Evolutionary conservation across 2,113 vertebrate genomes (phyloP).

Genomic region (Syngnathus scovelli): DNA sequence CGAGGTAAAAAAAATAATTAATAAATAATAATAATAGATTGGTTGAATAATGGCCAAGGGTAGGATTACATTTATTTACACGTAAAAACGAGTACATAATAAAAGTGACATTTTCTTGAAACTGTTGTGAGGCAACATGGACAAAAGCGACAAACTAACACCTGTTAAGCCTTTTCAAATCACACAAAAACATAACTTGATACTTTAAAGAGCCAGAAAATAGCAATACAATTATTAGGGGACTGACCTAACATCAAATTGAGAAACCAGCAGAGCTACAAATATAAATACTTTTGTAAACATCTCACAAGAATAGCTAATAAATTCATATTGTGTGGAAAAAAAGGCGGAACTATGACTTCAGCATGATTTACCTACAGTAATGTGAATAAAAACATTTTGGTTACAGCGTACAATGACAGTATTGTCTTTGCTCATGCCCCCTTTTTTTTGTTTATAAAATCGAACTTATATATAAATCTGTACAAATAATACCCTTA

Average conservation of each 20-base stretch:
- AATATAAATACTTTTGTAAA: slow-evolving; percentile 41
- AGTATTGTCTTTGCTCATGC: slow-evolving; percentile 25
- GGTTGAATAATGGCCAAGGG: background rate
- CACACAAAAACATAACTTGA: slow-evolving; percentile 1
- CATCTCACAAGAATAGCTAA: slow-evolving; percentile 12
- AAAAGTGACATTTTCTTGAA: slow-evolving; percentile 25
- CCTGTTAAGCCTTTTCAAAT: slow-evolving; percentile 10
- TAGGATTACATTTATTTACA: slow-evolving; percentile 56
- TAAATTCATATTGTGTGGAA: background rate
- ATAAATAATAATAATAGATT: too few species aligned
- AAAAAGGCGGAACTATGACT: slow-evolving; percentile 1
- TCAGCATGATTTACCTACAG: slow-evolving; percentile 23
- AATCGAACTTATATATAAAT: slow-evolving; percentile 23
- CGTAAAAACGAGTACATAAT: slow-evolving; percentile 48
- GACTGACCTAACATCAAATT: too few species aligned
- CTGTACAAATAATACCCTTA: slow-evolving; percentile 37
- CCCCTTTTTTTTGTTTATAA: slow-evolving; percentile 31
- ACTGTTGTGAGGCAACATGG: slow-evolving; percentile 21
- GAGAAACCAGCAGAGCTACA: slow-evolving; percentile 7
- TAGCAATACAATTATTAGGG: slow-evolving; percentile 4
- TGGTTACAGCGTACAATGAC: slow-evolving; percentile 44
- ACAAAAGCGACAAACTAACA: slow-evolving; percentile 5
- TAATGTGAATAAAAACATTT: slow-evolving; percentile 24
- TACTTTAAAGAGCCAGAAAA: slow-evolving; percentile 9
- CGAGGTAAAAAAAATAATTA: too few species aligned